Evolutionary conservation across 2,113 vertebrate species (phyloP).

Genomic region (Stomatorhinus ivindoensis): DNA sequence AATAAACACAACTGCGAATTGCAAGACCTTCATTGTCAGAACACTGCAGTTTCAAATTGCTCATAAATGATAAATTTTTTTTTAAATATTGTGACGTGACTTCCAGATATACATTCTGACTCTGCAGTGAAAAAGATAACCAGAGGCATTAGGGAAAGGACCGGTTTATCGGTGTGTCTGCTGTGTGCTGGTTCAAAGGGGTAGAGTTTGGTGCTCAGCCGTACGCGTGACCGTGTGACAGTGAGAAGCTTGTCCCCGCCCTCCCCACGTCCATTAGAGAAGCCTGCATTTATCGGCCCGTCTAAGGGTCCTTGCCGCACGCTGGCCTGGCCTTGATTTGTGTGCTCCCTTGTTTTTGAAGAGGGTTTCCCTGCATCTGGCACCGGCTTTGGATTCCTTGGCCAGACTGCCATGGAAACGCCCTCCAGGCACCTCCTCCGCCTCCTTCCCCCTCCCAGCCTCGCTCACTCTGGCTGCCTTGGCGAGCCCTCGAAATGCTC

Average conservation of each 20-base stretch:
- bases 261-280: not conserved
- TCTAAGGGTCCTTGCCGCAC: slow-evolving; percentile 34
- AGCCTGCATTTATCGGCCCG: slow-evolving; percentile 10
- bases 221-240: not conserved
- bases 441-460: slow-evolving; percentile 1
- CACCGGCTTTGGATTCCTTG: slow-evolving; percentile 66
- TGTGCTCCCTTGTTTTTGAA: slow-evolving; percentile 68
- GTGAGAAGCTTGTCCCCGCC: not conserved
- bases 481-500: slow-evolving; percentile 11
- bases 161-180: not conserved
- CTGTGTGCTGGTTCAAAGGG: not conserved
- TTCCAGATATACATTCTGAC: not conserved
- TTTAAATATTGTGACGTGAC: not conserved
- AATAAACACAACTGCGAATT: not conserved
- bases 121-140: not conserved
- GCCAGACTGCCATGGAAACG: slow-evolving; percentile 69
- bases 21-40: not conserved
- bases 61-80: not conserved
- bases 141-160: not conserved
- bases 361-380: slow-evolving; percentile 74
- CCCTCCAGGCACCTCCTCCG: slow-evolving; percentile 34
- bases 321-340: slow-evolving; percentile 31
- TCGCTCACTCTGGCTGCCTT: slow-evolving; percentile 17
- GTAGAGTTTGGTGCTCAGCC: not conserved
- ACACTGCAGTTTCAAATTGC: not conserved